Evolutionary conservation across 2,113 vertebrate species (phyloP).

Genomic region (Gambusia affinis): DNA sequence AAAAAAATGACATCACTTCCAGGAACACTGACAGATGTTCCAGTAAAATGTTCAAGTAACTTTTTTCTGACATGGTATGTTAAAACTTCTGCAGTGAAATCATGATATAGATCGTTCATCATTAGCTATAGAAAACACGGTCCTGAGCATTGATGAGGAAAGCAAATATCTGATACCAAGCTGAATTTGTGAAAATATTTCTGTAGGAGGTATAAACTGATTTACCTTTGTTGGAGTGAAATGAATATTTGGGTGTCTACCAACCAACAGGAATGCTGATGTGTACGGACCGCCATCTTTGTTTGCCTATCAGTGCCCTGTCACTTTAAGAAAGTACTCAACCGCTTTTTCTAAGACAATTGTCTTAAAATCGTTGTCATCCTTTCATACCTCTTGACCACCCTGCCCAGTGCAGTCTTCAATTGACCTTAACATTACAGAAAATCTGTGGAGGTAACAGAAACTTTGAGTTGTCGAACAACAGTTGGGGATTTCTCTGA

Average conservation of each 20-base stretch:
- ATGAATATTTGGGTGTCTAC: background rate
- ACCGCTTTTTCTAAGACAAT: background rate
- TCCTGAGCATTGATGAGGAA: background rate
- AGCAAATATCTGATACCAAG: background rate
- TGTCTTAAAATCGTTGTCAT: background rate
- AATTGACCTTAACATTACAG: no score
- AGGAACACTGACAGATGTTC: background rate
- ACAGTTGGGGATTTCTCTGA: no score
- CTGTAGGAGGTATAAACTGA: background rate
- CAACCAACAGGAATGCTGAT: background rate
- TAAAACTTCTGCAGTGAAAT: background rate
- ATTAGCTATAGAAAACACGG: background rate
- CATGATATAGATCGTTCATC: background rate
- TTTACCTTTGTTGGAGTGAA: background rate
- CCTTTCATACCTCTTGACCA: background rate
- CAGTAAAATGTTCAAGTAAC: background rate
- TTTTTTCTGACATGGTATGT: background rate
- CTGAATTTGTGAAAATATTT: background rate
- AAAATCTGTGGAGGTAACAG: no score
- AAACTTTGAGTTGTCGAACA: no score
- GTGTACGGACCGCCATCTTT: no score
- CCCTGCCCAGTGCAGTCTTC: no score
- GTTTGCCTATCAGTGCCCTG: no score
- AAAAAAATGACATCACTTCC: background rate
- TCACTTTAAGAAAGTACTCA: background rate